Evolutionary conservation across 2,888 invertebrate species (phyloP), one percentile per base, ranked within the genome.

Genomic region (Pherbina coryleti): DNA sequence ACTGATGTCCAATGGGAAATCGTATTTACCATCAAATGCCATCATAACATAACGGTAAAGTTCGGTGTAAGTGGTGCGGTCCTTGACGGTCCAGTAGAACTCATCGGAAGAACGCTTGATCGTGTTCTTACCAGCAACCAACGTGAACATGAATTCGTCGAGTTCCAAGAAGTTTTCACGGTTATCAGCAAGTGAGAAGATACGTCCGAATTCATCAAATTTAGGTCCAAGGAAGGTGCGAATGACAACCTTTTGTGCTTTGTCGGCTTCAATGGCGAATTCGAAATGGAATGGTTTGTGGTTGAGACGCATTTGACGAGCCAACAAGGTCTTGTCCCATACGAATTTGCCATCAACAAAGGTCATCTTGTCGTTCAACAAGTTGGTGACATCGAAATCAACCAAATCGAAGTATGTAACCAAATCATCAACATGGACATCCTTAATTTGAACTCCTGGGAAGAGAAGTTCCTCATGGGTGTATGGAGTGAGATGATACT

Each of bases 181-280:
- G 88, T 92, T 92, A 0, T 85, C 86, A 82, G 92, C 91, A 80
- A 93, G 90, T 82, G 92, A 91, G 9, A 84, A 74, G 28, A 84
- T 67, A 31, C 91, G 87, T 53, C 91, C 91, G 66, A 84, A 83
- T 82, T 91, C 90, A 84, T 94, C 92, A 84, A 92, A 93, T 88
- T 93, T 94, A 2, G 94, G 94, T 80, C 93, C 94, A 37, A 94
- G 84, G 91, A 92, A 94, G 31, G 94, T 88, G 82, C 92, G 93
- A 78, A 94, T 87, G 31, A 92, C 90, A 3, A 92, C 93, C 76
- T 92, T 91, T 44, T 89, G 89, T 2, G 91, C 89, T 79, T 91
- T 90, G 60, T 93, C 92, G 74, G 93, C 91, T 77, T 91, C 90
- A 9, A 94, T 88, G 57, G 91, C 89, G 80, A 94, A 86, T 76